Conservation (phyloP, 2,113 vertebrate species). For the Pygoscelis antarcticus region DNA sequence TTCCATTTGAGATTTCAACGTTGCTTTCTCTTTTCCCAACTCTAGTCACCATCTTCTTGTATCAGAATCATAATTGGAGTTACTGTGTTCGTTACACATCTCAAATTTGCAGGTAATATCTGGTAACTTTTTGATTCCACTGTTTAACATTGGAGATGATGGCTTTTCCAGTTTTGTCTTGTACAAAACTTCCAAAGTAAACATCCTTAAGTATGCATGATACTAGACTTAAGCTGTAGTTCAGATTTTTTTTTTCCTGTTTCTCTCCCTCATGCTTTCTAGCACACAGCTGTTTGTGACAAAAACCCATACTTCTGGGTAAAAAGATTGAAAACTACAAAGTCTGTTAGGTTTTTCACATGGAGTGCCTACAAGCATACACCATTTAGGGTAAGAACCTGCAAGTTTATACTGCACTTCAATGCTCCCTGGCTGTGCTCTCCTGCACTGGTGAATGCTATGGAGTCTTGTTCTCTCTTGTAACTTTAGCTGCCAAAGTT, state of each 20-base stretch:
- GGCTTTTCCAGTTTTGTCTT: not conserved
- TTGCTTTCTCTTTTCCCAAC: not conserved
- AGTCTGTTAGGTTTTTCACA: not conserved
- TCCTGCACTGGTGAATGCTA: not conserved
- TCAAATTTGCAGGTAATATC: not conserved
- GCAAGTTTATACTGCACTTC: not conserved
- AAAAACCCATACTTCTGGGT: not conserved
- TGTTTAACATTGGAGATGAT: not conserved
- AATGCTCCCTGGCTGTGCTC: not conserved
- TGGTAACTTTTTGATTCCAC: not conserved
- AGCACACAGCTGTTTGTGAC: not conserved
- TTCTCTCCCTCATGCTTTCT: not conserved
- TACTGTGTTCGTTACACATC: accelerated
- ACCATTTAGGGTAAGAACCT: not conserved
- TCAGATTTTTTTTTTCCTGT: not conserved
- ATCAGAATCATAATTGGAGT: not conserved
- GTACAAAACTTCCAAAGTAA: not conserved
- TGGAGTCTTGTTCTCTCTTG: not conserved
- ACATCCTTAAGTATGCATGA: not conserved
- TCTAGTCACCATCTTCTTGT: not conserved
- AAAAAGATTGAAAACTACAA: not conserved
- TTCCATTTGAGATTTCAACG: not conserved
- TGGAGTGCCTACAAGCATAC: not conserved
- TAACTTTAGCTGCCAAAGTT: not conserved
- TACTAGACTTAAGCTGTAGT: not conserved